Conservation (phyloP, 1,140 invertebrate genomes). For the Carposina sasakii region DNA sequence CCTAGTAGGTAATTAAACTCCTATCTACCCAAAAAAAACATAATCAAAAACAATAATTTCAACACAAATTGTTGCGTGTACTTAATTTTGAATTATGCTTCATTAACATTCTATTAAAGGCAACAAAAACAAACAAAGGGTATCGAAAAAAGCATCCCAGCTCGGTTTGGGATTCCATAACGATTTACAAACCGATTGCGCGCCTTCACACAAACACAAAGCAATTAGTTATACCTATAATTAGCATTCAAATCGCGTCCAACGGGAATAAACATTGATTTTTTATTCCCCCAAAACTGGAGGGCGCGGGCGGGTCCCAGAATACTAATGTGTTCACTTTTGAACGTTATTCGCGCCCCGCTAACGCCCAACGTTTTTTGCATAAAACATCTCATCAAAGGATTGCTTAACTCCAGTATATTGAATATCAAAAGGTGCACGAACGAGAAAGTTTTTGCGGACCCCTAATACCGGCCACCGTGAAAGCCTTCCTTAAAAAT, state of each 20-base stretch:
- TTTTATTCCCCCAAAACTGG: slow-evolving; percentile 65
- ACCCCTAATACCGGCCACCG: slow-evolving; percentile 58
- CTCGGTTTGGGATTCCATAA: slow-evolving; percentile 21
- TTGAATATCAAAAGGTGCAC: slow-evolving; percentile 71
- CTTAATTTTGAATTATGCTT: too few species aligned
- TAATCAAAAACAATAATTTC: too few species aligned
- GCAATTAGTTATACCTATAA: slow-evolving; percentile 64
- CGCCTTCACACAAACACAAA: slow-evolving; percentile 51
- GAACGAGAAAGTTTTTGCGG: slow-evolving; percentile 56
- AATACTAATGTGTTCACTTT: slow-evolving; percentile 71
- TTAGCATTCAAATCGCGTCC: slow-evolving; percentile 67
- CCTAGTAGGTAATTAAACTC: too few species aligned
- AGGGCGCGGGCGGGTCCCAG: slow-evolving; percentile 45
- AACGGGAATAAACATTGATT: slow-evolving; percentile 69
- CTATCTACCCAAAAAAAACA: too few species aligned
- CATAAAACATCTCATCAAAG: slow-evolving; percentile 73
- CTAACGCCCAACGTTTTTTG: slow-evolving; percentile 64
- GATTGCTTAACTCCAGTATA: slow-evolving; percentile 67
- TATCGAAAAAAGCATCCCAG: slow-evolving; percentile 24
- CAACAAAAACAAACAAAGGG: too few species aligned
- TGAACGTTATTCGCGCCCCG: slow-evolving; percentile 64
- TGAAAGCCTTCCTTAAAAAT: slow-evolving; percentile 66
- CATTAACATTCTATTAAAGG: too few species aligned
- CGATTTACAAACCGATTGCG: slow-evolving; percentile 41
- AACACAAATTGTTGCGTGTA: too few species aligned